A percentile compares a stretch with the other conserved stretches of the same genome.
phyloP scores from a whole-genome alignment of 2,113 vertebrate genomes.

The Crotophaga sulcirostris region DNA sequence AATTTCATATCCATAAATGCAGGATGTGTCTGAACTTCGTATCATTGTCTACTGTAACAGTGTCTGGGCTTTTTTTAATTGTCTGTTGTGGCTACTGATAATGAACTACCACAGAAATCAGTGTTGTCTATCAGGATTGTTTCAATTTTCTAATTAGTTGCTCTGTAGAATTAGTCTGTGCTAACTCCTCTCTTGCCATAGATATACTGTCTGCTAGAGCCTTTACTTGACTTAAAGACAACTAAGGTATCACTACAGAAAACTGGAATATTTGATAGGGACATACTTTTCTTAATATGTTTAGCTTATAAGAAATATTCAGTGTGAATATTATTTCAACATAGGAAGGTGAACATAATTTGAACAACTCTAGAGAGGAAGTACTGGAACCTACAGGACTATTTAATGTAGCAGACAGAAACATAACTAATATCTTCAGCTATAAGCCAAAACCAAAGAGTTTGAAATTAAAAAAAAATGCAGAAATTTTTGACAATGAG shows the following conservation, averaged over 20 bases:
- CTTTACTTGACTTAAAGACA: neutral
- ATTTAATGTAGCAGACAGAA: neutral
- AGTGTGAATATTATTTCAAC: neutral
- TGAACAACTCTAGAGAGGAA: neutral
- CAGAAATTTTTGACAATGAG: neutral
- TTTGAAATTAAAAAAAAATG: neutral
- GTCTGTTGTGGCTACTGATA: neutral
- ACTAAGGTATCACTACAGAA: neutral
- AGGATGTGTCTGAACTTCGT: neutral
- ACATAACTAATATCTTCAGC: neutral
- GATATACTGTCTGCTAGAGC: neutral
- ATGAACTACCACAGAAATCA: neutral
- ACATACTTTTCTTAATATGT: neutral
- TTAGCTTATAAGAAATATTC: neutral
- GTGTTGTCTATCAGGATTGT: neutral
- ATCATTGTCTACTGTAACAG: neutral
- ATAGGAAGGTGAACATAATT: neutral
- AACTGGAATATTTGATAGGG: neutral
- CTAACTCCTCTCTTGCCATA: neutral
- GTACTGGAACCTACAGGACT: neutral
- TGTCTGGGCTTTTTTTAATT: neutral
- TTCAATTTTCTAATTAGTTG: neutral
- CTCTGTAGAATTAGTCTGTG: neutral
- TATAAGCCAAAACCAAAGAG: neutral
- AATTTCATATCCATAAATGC: neutral